phyloP scores from a whole-genome alignment of 2,888 invertebrate species.

The Eulithis prunata region DNA sequence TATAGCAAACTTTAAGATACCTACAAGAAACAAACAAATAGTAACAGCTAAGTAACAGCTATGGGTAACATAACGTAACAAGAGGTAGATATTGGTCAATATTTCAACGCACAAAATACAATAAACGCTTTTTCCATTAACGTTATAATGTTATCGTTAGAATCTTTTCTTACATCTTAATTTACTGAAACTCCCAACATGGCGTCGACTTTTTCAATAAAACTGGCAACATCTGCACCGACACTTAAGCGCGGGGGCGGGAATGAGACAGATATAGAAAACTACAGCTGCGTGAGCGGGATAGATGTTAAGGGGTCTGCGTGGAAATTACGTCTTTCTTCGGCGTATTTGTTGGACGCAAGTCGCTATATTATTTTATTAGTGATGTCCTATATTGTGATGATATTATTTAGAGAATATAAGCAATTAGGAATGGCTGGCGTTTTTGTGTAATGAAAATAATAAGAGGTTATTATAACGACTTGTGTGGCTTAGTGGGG shows the following conservation, averaged over 20 bases:
- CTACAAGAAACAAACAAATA: no score
- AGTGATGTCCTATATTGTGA: constrained; percentile 60
- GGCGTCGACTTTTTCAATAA: constrained; percentile 83
- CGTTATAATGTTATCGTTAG: constrained; percentile 48
- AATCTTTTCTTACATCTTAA: constrained; percentile 75
- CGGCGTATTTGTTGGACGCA: constrained; percentile 66
- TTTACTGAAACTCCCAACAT: constrained; percentile 77
- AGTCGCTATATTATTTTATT: constrained; percentile 74
- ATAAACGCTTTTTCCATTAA: constrained; percentile 47
- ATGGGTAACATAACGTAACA: no score
- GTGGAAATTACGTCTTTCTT: constrained; percentile 81
- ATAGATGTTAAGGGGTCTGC: constrained; percentile 57
- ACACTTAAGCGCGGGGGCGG: constrained; percentile 79
- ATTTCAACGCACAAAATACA: constrained; percentile 9
- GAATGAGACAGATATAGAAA: constrained; percentile 56
- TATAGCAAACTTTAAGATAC: no score
- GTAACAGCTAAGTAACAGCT: no score
- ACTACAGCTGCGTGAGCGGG: constrained; percentile 49
- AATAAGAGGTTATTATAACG: constrained; percentile 3
- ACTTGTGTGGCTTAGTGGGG: no score
- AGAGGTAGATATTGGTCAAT: no score
- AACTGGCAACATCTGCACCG: constrained; percentile 77
- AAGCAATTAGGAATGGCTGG: constrained; percentile 9
- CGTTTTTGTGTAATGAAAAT: constrained; percentile 3
- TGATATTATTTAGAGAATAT: constrained; percentile 21